Evolutionary conservation across 2,113 vertebrate genomes (phyloP), one percentile per base, ranked within the genome.

Genomic region (Ivindomyrus marchei): DNA sequence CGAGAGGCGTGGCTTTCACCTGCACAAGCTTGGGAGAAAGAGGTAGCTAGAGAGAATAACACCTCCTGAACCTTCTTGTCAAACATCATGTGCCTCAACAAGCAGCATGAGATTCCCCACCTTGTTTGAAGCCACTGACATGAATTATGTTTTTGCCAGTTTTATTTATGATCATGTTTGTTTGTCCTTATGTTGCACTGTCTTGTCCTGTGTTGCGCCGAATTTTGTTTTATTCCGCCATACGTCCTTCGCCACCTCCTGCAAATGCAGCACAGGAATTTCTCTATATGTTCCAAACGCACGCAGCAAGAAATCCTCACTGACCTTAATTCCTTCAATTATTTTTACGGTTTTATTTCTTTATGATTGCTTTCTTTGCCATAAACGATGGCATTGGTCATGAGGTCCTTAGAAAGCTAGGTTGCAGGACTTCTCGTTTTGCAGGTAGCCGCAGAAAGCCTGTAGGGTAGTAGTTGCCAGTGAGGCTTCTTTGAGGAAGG

Each of bases 71-170:
- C 74, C 27, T 42, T 89, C 74, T n/a, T 89, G 88, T 77, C 70
- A 53, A 49, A 42, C n/a, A 27, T n/a, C 39, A 83, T 89, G 70
- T 89, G 88, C 52, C 49, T 89, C 74, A 56, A 84, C 88, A 89
- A 52, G 88, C 19, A 45, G 8, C 50, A 9, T 36, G 49, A 49
- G 84, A 49, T 50, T 47, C 84, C 84, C n/a, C 84, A 6, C 84
- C 47, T 50, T 86, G 47, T 47, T 49, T 86, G 2, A 86, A 27
- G 84, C 47, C 42, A 27, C 46, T n/a, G 46, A 47, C 84, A 47
- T 86, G 47, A 50, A n/a, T 47, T 86, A 49, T 77, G 27, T 2
- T 47, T 49, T 19, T 84, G 17, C n/a, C 88, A 62, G 39, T 42
- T 4, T 4, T 56, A 53, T 70, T 80, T 80, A 19, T 19, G 19